A percentile compares a stretch with the other conserved stretches of the same genome.
Conservation (phyloP, 2,113 vertebrate species). For the Dromaius novaehollandiae region DNA sequence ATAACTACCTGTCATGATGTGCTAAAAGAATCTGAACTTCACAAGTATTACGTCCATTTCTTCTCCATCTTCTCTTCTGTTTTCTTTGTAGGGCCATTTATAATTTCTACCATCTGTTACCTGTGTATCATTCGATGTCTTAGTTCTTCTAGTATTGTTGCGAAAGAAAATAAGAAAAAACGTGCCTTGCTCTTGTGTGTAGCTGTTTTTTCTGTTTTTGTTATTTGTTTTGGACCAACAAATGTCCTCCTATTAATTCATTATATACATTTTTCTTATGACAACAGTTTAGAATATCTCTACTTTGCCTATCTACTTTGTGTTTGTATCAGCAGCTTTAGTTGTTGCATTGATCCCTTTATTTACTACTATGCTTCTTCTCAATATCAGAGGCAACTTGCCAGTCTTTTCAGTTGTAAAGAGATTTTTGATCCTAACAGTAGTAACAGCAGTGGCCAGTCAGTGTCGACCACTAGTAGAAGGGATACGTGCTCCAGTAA, state of each 20-base stretch:
- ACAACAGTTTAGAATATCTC: slow-evolving; percentile 72
- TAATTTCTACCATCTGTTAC: slow-evolving; percentile 85
- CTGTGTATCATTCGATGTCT: slow-evolving; percentile 86
- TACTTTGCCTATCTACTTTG: slow-evolving; percentile 90
- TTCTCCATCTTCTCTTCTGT: slow-evolving; percentile 86
- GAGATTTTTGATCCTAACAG: slow-evolving; percentile 66
- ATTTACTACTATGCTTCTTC: slow-evolving; percentile 97
- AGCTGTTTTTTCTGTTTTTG: slow-evolving; percentile 87
- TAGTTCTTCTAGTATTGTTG: slow-evolving; percentile 76
- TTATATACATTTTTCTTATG: slow-evolving; percentile 77
- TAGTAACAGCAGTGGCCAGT: slow-evolving; percentile 75
- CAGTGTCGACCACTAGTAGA: slow-evolving; percentile 67
- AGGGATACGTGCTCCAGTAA: slow-evolving; percentile 71
- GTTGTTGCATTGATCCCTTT: slow-evolving; percentile 92
- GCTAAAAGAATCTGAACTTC: slow-evolving; percentile 74
- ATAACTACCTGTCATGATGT: slow-evolving; percentile 95
- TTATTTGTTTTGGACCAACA: slow-evolving; percentile 91
- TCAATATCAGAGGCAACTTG: slow-evolving; percentile 88
- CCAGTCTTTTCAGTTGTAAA: slow-evolving; percentile 71
- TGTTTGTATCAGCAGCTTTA: slow-evolving; percentile 89
- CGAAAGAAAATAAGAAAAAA: slow-evolving; percentile 82
- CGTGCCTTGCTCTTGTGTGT: slow-evolving; percentile 86
- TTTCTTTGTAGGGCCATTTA: slow-evolving; percentile 90
- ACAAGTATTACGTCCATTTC: slow-evolving; percentile 84
- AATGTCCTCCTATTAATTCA: slow-evolving; percentile 90